Evolutionary conservation across 2,888 invertebrate species (phyloP), one percentile per base, ranked within the genome.

Genomic region (Latrodectus hesperus): DNA sequence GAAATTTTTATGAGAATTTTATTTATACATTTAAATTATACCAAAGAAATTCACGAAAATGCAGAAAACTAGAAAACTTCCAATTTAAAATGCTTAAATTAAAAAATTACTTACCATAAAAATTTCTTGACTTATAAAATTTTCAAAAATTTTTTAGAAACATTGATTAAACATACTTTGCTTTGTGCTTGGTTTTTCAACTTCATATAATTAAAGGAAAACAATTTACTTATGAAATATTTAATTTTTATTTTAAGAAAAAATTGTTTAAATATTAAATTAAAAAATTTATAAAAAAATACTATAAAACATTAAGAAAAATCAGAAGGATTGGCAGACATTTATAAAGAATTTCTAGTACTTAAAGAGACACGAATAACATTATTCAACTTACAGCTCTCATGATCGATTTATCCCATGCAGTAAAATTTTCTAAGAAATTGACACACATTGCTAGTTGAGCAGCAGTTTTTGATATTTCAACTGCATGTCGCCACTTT

Each of bases 391-490:
- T 95, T 94, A 98, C 98, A 93, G 98, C 99, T 94, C 98, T 98
- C 98, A 99, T 98, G 92, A 98, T 97, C 93, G 98, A 98, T 94
- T 98, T 98, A 93, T 99, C 99, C 99, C 99, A 99, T 65, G 98
- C 98, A 91, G 99, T 97, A 92, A 96, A 92, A 3, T 96, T 95
- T 92, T 98, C 98, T 90, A 99, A 93, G 91, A 97, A 96, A 91
- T 97, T 96, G 86, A 98, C 94, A 90, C 96, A 95, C 95, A 98
- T 95, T 38, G 97, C 96, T 49, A 99, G 93, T 92, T 99, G 98
- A 0, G 98, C 96, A 0, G 98, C 95, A 0, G 97, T 97, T 91
- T 95, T 95, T 72, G 97, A 96, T 76, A 96, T 95, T 0, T 95
- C 93, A 0, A 98, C 96, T 0, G 97, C 98, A 90, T 96, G 96